Evolutionary conservation across 2,888 invertebrate genomes (phyloP), one percentile per base, ranked within the genome.

Genomic region (Amiota mariae): DNA sequence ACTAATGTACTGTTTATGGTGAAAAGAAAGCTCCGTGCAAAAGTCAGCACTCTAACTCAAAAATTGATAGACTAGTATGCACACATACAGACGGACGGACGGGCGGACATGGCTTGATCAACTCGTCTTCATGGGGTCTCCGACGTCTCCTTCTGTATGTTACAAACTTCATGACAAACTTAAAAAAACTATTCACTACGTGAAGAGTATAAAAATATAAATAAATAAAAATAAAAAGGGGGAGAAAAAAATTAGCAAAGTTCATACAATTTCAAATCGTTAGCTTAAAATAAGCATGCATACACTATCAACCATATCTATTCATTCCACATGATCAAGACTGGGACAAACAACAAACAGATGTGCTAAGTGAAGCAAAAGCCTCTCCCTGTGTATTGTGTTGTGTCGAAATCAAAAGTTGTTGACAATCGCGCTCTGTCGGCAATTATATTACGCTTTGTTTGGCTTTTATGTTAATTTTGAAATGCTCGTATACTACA

Each of bases 231-330:
- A 1, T 6, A 36, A 36, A 36, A 4, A 36, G 36, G 36, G 36
- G 36, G 36, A 36, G 3, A 54, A 54, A 1, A 54, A 54, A n/a
- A 54, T 54, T 13, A 6, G 8, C 61, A 61, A 59, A 18, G 61
- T 61, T 12, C 11, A 61, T 24, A 61, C 61, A 61, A 61, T 61
- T 61, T 61, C 24, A 61, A 61, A 36, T 36, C 20, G 61, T 24
- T 3, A 36, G 13, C 24, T 24, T 61, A 15, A 54, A 24, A 24
- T 24, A 24, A 13, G n/a, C 8, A n/a, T n/a, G 6, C 54, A 36
- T 54, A 54, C 54, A 15, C 54, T 1, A 13, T n/a, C 54, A 0
- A 13, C 13, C 13, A 54, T 12, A 54, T 15, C 13, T 54, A 54
- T 24, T 24, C 3, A 24, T 24, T 24, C 24, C 24, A 24, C 24